These are phyloP conservation scores for Hydra vulgaris DNA, from an alignment of 30 jellyfish, hydroid and myxozoan genomes.

Conservation along the genomic window DNA sequence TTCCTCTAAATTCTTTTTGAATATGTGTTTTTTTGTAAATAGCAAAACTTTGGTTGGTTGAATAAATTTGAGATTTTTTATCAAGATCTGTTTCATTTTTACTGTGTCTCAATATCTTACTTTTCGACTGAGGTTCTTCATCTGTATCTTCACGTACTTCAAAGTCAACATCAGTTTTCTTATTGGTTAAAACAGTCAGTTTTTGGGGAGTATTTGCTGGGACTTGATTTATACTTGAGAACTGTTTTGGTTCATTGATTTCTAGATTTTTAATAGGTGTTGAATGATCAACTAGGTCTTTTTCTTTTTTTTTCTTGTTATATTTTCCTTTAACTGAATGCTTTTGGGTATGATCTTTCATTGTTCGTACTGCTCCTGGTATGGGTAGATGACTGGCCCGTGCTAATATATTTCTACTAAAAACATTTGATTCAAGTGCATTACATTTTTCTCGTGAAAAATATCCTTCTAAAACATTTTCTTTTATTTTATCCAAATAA, in stretches of 20 bases:
- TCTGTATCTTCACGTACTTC: slow-evolving; percentile 5
- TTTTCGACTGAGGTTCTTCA: slow-evolving; percentile 10
- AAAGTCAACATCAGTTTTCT: neutral
- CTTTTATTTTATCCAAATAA: slow-evolving; percentile 42
- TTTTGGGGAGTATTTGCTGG: neutral
- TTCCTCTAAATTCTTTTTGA: neutral
- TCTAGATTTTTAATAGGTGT: neutral
- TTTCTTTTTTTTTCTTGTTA: neutral
- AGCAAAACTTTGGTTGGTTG: neutral
- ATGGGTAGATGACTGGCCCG: neutral
- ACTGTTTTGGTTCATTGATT: neutral
- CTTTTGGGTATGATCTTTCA: neutral
- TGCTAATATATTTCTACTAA: slow-evolving; percentile 5
- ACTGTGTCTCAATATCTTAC: neutral
- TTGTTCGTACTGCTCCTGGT: neutral
- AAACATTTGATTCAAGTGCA: slow-evolving; percentile 1
- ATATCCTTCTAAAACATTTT: slow-evolving; percentile 56
- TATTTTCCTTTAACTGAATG: neutral
- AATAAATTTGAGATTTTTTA: neutral
- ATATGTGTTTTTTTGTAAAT: neutral
- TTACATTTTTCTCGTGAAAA: slow-evolving; percentile 21
- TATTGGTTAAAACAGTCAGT: neutral
- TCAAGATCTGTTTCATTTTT: neutral
- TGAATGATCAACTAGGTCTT: neutral
- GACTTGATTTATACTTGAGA: neutral